These are phyloP conservation scores for Zele albiditarsus DNA, from an alignment of 2,888 invertebrate species.

Conservation along the genomic window DNA sequence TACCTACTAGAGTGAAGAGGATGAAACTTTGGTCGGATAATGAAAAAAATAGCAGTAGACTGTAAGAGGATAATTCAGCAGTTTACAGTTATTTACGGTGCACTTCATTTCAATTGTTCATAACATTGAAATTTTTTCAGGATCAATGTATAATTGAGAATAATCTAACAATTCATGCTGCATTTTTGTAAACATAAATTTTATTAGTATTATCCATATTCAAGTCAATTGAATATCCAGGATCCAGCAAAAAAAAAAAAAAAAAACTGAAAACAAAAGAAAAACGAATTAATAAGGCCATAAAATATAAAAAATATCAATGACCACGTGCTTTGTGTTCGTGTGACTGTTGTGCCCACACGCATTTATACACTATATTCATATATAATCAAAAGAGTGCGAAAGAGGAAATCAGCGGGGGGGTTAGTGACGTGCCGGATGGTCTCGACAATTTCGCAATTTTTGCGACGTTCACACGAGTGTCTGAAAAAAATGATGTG, in stretches of 20 bases:
- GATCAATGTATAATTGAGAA: background rate
- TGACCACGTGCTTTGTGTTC: background rate
- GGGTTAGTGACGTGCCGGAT: slow-evolving; percentile 45
- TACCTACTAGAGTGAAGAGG: background rate
- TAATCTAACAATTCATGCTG: too few species aligned
- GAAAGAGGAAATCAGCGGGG: slow-evolving; percentile 31
- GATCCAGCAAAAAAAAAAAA: too few species aligned
- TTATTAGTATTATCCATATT: background rate
- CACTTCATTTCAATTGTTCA: background rate
- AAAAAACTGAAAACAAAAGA: background rate
- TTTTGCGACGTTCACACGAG: slow-evolving; percentile 43
- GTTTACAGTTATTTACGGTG: slow-evolving; percentile 6
- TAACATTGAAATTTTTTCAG: background rate
- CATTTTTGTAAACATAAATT: too few species aligned
- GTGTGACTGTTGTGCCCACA: background rate
- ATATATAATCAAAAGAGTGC: slow-evolving; percentile 12
- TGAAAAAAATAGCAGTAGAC: slow-evolving; percentile 13
- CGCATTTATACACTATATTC: background rate
- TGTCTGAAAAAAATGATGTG: slow-evolving; percentile 42
- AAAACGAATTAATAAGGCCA: background rate
- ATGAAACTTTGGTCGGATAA: slow-evolving; percentile 11
- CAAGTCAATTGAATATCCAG: too few species aligned
- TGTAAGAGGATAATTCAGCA: background rate
- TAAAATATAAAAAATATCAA: too few species aligned
- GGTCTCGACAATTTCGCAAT: slow-evolving; percentile 53